Evolutionary conservation across 2,113 vertebrate genomes (phyloP), one percentile per base, ranked within the genome.

Genomic region (Ornithorhynchus anatinus): DNA sequence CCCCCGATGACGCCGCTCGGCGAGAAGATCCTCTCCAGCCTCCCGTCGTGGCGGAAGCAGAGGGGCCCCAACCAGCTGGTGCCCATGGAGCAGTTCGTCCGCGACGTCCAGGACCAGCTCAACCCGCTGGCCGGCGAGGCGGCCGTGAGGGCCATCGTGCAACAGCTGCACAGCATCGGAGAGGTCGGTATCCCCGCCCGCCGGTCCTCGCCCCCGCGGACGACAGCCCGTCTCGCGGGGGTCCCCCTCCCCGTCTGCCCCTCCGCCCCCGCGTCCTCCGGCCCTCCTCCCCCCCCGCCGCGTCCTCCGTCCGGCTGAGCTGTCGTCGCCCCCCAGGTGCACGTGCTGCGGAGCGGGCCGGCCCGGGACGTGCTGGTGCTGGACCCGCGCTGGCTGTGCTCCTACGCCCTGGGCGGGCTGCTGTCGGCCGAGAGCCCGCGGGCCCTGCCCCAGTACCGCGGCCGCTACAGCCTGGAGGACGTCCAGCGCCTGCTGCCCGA

Each of bases 311-410:
- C n/a, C n/a, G n/a, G n/a, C n/a, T 79, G 59, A 77, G 44, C 8
- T 10, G 31, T 16, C 12, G 1, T 59, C 50, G 75, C n/a, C 77
- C 5, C 71, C 71, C 92, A 99, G 98, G 97, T 99, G 79, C 98
- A 97, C 90, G 96, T 99, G 84, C 96, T 99, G 94, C 98, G 99
- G 91, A 99, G 97, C 68, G 98, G 99, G 89, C 99, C 97, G 0
- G 96, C 99, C 25, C 98, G 99, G 91, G 97, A 99, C 1, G 96
- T 99, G 17, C 94, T 99, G n/a, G 93, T 99, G 50, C 86, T 99
- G 86, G 98, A 99, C 85, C 98, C 98, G 10, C 95, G 97, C 56
- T 99, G 98, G 98, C 94, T 99, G 38, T 99, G 97, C 87, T 94
- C 93, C 88, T 93, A 77, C 10, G 89, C 99, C 50, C 93, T 99